Evolutionary conservation across 2,797 vertebrate genomes (phyloP).

Genomic region (Hypotaenidia philippensis): DNA sequence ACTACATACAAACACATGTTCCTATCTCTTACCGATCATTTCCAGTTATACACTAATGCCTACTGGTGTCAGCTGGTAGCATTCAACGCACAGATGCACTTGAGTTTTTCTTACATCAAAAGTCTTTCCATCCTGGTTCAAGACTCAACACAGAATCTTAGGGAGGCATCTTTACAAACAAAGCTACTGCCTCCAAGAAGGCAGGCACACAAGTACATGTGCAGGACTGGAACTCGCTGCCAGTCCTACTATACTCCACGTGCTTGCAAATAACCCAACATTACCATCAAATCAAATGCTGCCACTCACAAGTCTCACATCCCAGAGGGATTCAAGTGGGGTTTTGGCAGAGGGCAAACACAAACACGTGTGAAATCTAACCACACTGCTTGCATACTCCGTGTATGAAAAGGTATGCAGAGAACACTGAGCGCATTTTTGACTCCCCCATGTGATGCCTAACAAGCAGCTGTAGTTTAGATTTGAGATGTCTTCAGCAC

Average conservation of each 20-base stretch:
- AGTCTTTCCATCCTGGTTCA: neutral
- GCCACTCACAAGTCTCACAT: neutral
- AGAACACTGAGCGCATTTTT: neutral
- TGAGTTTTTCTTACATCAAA: neutral
- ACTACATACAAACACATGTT: rapidly evolving
- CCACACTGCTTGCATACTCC: rapidly evolving
- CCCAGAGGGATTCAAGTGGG: neutral
- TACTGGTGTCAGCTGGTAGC: neutral
- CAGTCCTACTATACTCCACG: neutral
- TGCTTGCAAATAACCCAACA: neutral
- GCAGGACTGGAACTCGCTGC: neutral
- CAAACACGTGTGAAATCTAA: neutral
- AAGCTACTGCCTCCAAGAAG: neutral
- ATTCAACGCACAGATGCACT: neutral
- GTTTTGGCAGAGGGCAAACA: neutral
- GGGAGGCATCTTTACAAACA: neutral
- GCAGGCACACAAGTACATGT: rapidly evolving
- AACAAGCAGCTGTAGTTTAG: neutral
- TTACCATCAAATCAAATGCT: rapidly evolving
- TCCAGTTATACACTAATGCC: neutral
- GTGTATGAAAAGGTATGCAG: neutral
- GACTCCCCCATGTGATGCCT: neutral
- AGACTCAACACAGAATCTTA: neutral
- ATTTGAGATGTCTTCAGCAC: neutral
- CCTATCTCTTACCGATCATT: rapidly evolving